Base-by-base conservation (phyloP, 1,140 invertebrate species). In the Calephelis virginiensis region DNA sequence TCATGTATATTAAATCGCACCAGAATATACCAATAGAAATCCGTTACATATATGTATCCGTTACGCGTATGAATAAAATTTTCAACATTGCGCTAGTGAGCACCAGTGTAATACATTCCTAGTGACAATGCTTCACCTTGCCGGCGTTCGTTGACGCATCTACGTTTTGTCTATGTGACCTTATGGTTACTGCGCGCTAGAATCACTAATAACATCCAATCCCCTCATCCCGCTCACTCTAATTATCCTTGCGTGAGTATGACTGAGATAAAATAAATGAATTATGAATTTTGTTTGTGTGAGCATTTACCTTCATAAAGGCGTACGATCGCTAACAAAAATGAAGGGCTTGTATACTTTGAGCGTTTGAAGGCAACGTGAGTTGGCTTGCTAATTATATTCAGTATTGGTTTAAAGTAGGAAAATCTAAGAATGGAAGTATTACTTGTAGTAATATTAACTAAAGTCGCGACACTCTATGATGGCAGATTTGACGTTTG, bases 111-210 rank as follows among this genome's bases (percentile, higher is more conserved):
- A 87, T 86, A 86, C 76, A 88, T 86, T 85, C 83, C 83, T 87
- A 84, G 78, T 76, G 80, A 89, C 86, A 87, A 84, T 81, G 80
- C 81, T 81, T 90, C 83, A 89, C 88, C 88, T 90, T 89, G 88
- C 83, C 68, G 80, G 83, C 83, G 88, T 88, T 83, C 85, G 85
- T 90, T 90, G 88, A 89, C 88, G 86, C 85, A 83, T 85, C 82
- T 82, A 85, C 80, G 88, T 87, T 88, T 86, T 89, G 88, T 87
- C 80, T 79, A 80, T 83, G 78, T 80, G 88, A 90, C 88, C 88
- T 90, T 86, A 86, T 74, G 75, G 77, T 74, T 80, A 80, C 71
- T 79, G 80, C 82, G 81, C 77, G 83, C 80, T 87, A 83, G 82
- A 78, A 75, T 74, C 81, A 82, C 80, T 83, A 83, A 81, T 83